These are phyloP conservation scores for Zaprionus davidi DNA, from an alignment of 1,140 invertebrate genomes.

Conservation along the genomic window DNA sequence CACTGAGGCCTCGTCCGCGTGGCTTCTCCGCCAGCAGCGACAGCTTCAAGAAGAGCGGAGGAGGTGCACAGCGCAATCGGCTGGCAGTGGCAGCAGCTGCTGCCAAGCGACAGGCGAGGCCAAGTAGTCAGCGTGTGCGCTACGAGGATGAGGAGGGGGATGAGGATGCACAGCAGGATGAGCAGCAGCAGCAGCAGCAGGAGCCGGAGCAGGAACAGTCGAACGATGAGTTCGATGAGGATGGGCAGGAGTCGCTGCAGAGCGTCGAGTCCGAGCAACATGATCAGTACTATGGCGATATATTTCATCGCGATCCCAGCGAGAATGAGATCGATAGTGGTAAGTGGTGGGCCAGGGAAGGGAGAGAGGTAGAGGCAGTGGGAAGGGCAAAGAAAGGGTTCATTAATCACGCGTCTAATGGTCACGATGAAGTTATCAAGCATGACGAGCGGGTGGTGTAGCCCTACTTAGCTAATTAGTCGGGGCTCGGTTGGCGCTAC, in stretches of 20 bases:
- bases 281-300: constrained; percentile 84
- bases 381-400: background rate
- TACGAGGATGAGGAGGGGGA: constrained; percentile 42
- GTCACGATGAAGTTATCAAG: constrained; percentile 35
- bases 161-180: constrained; percentile 28
- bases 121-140: constrained; percentile 15
- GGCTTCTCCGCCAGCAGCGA: constrained; percentile 57
- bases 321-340: constrained; percentile 82
- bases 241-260: constrained; percentile 85
- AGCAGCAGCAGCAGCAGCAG: constrained; percentile 45
- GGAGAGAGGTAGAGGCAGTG: background rate
- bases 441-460: background rate
- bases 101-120: constrained; percentile 42
- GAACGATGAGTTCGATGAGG: constrained; percentile 72
- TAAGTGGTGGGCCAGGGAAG: constrained; percentile 34
- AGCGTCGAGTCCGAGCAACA: constrained; percentile 88
- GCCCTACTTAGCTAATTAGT: constrained; percentile 17
- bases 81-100: constrained; percentile 50
- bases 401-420: constrained; percentile 16
- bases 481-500: background rate
- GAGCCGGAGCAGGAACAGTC: constrained; percentile 46
- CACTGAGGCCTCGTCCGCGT: constrained; percentile 59
- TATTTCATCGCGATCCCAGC: constrained; percentile 78
- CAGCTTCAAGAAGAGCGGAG: constrained; percentile 55
- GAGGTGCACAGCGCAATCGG: constrained; percentile 62